phyloP scores from a whole-genome alignment of 1,140 invertebrate species.

The Drosophila insularis region DNA sequence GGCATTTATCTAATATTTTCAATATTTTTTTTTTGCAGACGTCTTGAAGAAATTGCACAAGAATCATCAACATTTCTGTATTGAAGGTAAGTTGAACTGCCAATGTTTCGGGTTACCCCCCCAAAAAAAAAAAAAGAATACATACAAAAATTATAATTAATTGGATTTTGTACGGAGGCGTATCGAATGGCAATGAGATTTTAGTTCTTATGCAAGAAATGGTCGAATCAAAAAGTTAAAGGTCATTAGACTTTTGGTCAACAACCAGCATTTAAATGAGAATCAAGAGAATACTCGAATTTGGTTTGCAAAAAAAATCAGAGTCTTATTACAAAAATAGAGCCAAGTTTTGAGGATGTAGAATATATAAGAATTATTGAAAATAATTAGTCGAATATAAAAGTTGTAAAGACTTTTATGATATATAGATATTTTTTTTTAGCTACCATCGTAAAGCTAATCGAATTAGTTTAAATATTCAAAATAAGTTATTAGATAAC shows the following conservation, averaged over 20 bases:
- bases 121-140: slow-evolving; percentile 11
- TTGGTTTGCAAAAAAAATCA: background rate
- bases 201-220: slow-evolving; percentile 30
- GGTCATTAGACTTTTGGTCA: slow-evolving; percentile 46
- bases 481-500: too few species aligned
- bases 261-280: background rate
- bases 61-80: slow-evolving; percentile 54
- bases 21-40: slow-evolving; percentile 56
- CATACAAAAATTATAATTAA: slow-evolving; percentile 54
- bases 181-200: slow-evolving; percentile 54
- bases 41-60: slow-evolving; percentile 56
- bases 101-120: slow-evolving; percentile 30
- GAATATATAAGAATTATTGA: too few species aligned
- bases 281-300: background rate
- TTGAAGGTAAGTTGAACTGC: slow-evolving; percentile 68
- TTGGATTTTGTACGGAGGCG: slow-evolving; percentile 51
- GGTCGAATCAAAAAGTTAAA: slow-evolving; percentile 26
- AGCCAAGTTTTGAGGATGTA: too few species aligned
- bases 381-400: too few species aligned
- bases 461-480: too few species aligned
- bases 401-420: too few species aligned
- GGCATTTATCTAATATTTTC: slow-evolving; percentile 56
- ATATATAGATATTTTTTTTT: too few species aligned
- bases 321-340: too few species aligned
- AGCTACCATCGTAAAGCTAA: too few species aligned